Evolutionary conservation across 2,888 invertebrate species (phyloP).

Genomic region (Eristalinus aeneus): DNA sequence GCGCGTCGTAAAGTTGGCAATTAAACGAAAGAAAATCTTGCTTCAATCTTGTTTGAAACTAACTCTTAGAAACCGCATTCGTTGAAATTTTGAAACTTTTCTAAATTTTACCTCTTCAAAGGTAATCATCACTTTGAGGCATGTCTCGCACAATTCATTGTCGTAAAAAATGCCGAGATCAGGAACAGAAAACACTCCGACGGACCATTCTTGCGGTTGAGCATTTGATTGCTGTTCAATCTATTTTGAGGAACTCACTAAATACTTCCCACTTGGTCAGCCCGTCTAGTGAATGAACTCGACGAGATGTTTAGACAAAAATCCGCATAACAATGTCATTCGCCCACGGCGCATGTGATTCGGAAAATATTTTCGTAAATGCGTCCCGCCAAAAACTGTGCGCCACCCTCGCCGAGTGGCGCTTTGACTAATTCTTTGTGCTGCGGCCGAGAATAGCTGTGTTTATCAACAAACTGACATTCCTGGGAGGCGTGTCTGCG

Average conservation of each 20-base stretch:
- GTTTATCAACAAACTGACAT: not conserved
- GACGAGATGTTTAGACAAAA: not conserved
- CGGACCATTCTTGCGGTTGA: not conserved
- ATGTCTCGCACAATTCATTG: too few species aligned
- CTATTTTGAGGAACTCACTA: conserved; percentile 3
- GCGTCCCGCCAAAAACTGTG: not conserved
- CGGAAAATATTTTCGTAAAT: not conserved
- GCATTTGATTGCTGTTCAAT: not conserved
- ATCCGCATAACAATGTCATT: conserved; percentile 8
- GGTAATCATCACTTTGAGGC: too few species aligned
- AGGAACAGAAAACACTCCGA: too few species aligned
- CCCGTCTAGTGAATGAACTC: not conserved
- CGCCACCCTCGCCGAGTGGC: not conserved
- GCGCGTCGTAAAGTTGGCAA: too few species aligned
- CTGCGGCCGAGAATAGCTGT: not conserved
- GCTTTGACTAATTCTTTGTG: not conserved
- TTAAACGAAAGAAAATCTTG: too few species aligned
- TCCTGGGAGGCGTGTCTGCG: not conserved
- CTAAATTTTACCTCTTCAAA: too few species aligned
- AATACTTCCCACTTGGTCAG: not conserved
- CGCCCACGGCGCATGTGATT: conserved; percentile 5
- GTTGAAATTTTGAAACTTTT: too few species aligned
- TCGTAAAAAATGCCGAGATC: too few species aligned
- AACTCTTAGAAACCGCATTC: too few species aligned
- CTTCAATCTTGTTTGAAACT: too few species aligned